Conservation (phyloP, 2,888 invertebrate genomes). For the Electrophaes corylata region DNA sequence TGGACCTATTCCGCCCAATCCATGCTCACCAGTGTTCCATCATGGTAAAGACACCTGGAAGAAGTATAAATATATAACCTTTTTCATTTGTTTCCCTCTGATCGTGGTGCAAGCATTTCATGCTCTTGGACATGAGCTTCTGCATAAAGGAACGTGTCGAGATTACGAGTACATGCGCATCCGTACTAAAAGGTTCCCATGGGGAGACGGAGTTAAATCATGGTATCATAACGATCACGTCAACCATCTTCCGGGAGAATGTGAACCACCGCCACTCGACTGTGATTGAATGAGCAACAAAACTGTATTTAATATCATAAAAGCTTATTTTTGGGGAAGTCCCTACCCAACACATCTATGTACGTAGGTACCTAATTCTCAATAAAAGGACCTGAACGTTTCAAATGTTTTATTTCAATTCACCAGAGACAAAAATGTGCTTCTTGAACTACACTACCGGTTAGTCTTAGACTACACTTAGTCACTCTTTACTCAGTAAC, state of each 20-base stretch:
- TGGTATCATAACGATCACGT: slow-evolving; percentile 92
- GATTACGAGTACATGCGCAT: slow-evolving; percentile 91
- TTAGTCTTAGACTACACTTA: no score
- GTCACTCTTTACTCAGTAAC: no score
- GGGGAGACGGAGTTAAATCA: slow-evolving; percentile 93
- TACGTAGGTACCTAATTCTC: background rate
- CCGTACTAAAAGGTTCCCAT: slow-evolving; percentile 93
- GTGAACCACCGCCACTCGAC: slow-evolving; percentile 58
- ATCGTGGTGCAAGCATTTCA: slow-evolving; percentile 57
- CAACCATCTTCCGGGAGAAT: slow-evolving; percentile 82
- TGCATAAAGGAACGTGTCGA: slow-evolving; percentile 57
- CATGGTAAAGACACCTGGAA: slow-evolving; percentile 60
- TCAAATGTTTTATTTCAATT: slow-evolving; percentile 10
- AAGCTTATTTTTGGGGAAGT: background rate
- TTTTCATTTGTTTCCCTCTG: slow-evolving; percentile 62
- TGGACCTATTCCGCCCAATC: slow-evolving; percentile 55
- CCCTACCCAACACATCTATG: background rate
- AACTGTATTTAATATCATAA: background rate
- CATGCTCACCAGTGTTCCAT: slow-evolving; percentile 60
- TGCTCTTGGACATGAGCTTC: slow-evolving; percentile 44
- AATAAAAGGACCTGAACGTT: slow-evolving; percentile 26
- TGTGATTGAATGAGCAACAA: slow-evolving; percentile 55
- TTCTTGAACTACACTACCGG: no score
- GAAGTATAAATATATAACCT: slow-evolving; percentile 58
- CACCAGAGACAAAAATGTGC: background rate